A percentile compares a stretch with the other conserved stretches of the same genome.
Evolutionary conservation across 2,797 vertebrate genomes (phyloP).

Genomic region (Babyrousa celebensis): DNA sequence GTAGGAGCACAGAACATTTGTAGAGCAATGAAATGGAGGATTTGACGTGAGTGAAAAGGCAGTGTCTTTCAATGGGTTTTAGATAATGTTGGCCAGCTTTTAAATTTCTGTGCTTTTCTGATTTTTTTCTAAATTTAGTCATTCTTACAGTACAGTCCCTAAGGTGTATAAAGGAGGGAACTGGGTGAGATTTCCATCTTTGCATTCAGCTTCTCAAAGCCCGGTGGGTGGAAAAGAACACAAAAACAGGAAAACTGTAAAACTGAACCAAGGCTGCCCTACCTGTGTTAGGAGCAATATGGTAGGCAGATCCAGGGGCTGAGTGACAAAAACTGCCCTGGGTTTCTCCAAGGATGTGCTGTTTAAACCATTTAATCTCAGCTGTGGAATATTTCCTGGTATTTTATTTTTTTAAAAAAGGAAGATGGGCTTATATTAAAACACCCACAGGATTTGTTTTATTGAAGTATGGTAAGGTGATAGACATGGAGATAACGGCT

Average conservation of each 20-base stretch:
- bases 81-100: neutral
- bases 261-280: neutral
- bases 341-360: neutral
- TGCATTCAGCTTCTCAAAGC: neutral
- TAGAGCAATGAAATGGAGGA: neutral
- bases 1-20: neutral
- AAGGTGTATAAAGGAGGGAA: neutral
- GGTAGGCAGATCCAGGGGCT: neutral
- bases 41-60: neutral
- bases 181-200: neutral
- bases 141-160: neutral
- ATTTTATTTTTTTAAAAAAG: neutral
- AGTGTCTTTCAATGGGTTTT: neutral
- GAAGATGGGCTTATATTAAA: neutral
- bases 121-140: neutral
- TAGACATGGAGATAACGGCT: neutral
- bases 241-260: neutral
- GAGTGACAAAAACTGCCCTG: neutral
- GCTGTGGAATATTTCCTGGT: neutral
- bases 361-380: neutral
- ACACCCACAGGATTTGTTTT: neutral
- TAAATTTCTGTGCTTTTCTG: neutral
- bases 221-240: neutral
- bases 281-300: neutral
- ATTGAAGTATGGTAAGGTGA: neutral